Conservation (phyloP, 2,888 invertebrate species). For the Autographa gamma region DNA sequence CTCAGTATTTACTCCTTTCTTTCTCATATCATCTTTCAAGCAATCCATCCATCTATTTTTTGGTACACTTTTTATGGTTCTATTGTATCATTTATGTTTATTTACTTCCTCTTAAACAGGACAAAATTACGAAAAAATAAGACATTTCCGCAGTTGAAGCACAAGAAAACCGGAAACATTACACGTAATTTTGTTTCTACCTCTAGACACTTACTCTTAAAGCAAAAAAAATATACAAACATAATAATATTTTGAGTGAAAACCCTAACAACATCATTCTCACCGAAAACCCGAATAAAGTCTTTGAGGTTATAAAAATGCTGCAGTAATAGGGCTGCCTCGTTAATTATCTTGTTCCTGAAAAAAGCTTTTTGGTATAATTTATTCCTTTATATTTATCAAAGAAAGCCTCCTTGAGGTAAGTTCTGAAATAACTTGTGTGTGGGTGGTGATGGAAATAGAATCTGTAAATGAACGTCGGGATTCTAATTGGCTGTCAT, state of each 20-base stretch:
- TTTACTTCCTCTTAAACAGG: background rate
- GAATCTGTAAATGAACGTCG: background rate
- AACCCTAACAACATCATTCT: constrained; percentile 16
- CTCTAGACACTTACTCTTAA: background rate
- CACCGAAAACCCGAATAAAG: constrained; percentile 33
- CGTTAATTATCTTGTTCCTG: constrained; percentile 46
- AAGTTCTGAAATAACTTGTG: background rate
- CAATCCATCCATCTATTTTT: no score
- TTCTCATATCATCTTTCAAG: no score
- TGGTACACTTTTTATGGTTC: no score
- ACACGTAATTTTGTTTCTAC: constrained; percentile 1
- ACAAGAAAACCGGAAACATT: background rate
- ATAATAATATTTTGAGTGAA: background rate
- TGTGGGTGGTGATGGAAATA: background rate
- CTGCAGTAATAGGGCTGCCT: constrained; percentile 12
- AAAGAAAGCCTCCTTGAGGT: background rate
- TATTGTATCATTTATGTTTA: no score
- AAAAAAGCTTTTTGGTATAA: constrained; percentile 39
- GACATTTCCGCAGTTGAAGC: background rate
- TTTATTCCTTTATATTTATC: constrained; percentile 37
- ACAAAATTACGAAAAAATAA: background rate
- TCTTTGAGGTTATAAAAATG: constrained; percentile 14
- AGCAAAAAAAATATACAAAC: background rate
- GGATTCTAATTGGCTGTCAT: background rate
- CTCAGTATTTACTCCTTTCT: no score